Percentiles rank a stretch among this genome's conserved stretches.
phyloP scores from a whole-genome alignment of 2,113 vertebrate genomes.

The Microtus oregoni region DNA sequence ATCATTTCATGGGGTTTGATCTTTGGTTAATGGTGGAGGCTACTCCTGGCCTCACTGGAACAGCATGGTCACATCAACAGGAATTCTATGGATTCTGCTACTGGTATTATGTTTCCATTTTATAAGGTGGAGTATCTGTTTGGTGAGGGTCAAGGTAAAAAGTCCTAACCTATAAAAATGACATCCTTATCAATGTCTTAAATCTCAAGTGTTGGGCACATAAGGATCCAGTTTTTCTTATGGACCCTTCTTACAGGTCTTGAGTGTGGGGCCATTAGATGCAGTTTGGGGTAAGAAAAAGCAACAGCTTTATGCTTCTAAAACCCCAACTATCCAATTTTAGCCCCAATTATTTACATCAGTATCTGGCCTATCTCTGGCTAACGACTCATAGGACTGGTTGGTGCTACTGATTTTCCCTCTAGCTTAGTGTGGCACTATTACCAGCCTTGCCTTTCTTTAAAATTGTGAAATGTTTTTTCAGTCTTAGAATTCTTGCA shows the following conservation, averaged over 20 bases:
- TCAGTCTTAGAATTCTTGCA: background rate
- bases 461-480: slow-evolving; percentile 5
- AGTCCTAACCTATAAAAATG: slow-evolving; percentile 18
- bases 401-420: background rate
- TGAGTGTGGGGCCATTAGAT: background rate
- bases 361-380: background rate
- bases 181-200: background rate
- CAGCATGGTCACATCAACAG: background rate
- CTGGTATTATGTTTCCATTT: background rate
- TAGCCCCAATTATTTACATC: background rate
- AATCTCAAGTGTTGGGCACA: background rate
- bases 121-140: slow-evolving; percentile 2
- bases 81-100: background rate
- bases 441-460: background rate
- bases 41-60: background rate
- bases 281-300: background rate
- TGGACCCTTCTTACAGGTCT: slow-evolving; percentile 4
- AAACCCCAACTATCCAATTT: background rate
- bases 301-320: background rate
- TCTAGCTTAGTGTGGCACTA: background rate
- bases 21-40: background rate
- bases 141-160: background rate
- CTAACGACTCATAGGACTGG: background rate
- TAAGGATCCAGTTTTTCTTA: background rate
- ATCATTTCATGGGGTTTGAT: background rate